Evolutionary conservation across 1,140 invertebrate genomes (phyloP).

Genomic region (Meloidogyne hapla): DNA sequence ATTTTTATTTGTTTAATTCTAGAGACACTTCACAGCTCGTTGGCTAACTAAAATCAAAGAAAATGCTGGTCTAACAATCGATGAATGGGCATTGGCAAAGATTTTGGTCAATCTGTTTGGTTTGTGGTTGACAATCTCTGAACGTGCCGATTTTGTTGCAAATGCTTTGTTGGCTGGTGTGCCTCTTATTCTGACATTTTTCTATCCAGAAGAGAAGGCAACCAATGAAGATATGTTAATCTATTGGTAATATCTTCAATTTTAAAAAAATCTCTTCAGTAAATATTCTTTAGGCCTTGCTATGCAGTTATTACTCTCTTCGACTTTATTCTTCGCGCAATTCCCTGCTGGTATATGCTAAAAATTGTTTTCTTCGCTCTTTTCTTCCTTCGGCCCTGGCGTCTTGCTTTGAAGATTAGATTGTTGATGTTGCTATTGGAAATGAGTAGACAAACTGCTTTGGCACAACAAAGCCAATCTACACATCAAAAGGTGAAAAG

Average conservation of each 20-base stretch:
- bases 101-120: constrained; percentile 3
- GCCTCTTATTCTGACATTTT: constrained; percentile 1
- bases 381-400: not conserved
- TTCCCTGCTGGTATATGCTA: not conserved
- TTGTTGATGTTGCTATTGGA: not conserved
- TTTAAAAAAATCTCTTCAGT: not conserved
- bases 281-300: not conserved
- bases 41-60: not conserved
- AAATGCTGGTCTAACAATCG: not conserved
- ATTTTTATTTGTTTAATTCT: not conserved
- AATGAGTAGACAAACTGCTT: not conserved
- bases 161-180: not conserved
- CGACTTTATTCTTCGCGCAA: not conserved
- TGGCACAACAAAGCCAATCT: constrained; percentile 5
- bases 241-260: not conserved
- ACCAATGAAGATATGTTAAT: constrained; percentile 3
- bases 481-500: not conserved
- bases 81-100: not conserved
- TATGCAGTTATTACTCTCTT: not conserved
- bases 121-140: not conserved
- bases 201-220: constrained; percentile 2
- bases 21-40: constrained; percentile 1
- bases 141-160: not conserved
- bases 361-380: not conserved
- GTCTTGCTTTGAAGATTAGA: not conserved